A percentile compares a stretch with the other conserved stretches of the same genome.
Conservation (phyloP, 2,113 vertebrate species). For the Morone saxatilis region DNA sequence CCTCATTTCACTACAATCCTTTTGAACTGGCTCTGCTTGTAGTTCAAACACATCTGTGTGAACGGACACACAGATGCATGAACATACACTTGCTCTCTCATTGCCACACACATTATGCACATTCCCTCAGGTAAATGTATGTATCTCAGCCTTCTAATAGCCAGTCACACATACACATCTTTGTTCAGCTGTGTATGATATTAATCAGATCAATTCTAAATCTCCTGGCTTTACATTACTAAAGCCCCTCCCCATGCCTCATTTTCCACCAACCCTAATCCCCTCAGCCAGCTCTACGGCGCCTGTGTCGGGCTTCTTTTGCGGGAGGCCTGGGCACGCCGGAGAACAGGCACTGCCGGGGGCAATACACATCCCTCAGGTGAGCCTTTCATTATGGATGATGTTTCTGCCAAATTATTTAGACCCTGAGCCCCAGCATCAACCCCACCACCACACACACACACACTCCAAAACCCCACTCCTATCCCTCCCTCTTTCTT, state of each 20-base stretch:
- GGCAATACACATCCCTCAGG: constrained; percentile 87
- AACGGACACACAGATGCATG: constrained; percentile 28
- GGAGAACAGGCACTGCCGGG: constrained; percentile 81
- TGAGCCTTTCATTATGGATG: constrained; percentile 89
- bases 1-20: constrained; percentile 70
- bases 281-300: constrained; percentile 54
- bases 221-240: constrained; percentile 69
- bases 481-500: constrained; percentile 42
- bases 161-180: constrained; percentile 21
- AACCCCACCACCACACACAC: constrained; percentile 50
- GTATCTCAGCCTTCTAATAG: constrained; percentile 22
- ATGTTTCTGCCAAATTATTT: constrained; percentile 88
- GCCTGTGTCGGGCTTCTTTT: constrained; percentile 68
- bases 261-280: constrained; percentile 42
- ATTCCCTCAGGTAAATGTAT: constrained; percentile 41
- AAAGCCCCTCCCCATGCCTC: constrained; percentile 23
- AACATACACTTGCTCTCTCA: constrained; percentile 32
- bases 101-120: constrained; percentile 40
- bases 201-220: constrained; percentile 76
- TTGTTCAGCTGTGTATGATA: constrained; percentile 57
- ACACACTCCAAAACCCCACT: constrained; percentile 38
- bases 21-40: constrained; percentile 71
- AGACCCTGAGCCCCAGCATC: constrained; percentile 75
- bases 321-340: constrained; percentile 63
- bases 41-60: constrained; percentile 34